phyloP scores from a whole-genome alignment of 1,140 invertebrate genomes.

The Macrotrachela quadricornifera region DNA sequence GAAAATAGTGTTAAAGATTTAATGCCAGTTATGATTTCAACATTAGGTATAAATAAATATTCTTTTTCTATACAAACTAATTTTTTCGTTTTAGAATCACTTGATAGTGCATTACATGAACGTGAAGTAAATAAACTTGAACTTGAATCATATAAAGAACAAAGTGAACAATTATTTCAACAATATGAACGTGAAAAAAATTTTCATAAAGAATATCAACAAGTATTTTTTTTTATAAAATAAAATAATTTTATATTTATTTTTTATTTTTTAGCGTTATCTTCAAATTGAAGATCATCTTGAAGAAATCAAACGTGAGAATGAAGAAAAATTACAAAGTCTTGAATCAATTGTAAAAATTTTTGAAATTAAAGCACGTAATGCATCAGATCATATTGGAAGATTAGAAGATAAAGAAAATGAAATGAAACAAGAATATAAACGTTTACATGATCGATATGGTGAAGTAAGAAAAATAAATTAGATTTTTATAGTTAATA shows the following conservation, averaged over 20 bases:
- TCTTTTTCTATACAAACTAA: not conserved
- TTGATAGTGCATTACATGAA: conserved; percentile 82
- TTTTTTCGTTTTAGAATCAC: conserved; percentile 41
- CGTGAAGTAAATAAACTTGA: conserved; percentile 94
- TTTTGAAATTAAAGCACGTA: conserved; percentile 92
- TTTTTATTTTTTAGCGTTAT: conserved; percentile 44
- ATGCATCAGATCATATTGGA: conserved; percentile 75
- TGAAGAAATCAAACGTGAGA: conserved; percentile 77
- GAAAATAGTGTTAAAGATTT: conserved; percentile 84
- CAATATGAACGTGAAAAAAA: conserved; percentile 97
- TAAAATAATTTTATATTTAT: conserved; percentile 4
- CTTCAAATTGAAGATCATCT: conserved; percentile 81
- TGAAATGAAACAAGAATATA: conserved; percentile 56
- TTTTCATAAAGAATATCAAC: conserved; percentile 67
- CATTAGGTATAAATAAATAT: conserved; percentile 35
- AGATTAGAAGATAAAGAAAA: conserved; percentile 59
- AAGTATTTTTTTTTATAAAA: not conserved
- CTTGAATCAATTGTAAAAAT: conserved; percentile 91
- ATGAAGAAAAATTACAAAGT: conserved; percentile 69
- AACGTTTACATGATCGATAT: conserved; percentile 60
- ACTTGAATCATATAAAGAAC: conserved; percentile 79
- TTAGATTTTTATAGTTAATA: not conserved
- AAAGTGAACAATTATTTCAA: conserved; percentile 92
- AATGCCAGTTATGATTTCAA: conserved; percentile 92
- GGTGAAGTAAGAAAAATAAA: conserved; percentile 42